Evolutionary conservation across 2,113 vertebrate genomes (phyloP).

Genomic region (Notarius lentiginosus): DNA sequence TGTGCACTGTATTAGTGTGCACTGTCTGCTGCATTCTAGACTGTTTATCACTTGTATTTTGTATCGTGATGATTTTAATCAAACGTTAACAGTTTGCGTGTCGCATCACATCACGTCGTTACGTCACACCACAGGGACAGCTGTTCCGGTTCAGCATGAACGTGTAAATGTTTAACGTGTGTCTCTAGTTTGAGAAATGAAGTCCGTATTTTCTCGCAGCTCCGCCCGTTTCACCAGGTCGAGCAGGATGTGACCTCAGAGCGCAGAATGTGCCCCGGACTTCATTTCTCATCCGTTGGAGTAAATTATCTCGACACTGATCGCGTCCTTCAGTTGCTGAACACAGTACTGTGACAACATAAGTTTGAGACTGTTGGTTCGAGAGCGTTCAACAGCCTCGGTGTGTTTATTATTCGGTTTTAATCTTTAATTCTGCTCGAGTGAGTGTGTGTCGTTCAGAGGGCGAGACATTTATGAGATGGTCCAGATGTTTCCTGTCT

Average conservation of each 20-base stretch:
- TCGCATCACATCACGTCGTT: not conserved
- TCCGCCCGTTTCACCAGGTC: not conserved
- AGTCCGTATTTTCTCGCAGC: not conserved
- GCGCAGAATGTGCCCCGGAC: not conserved
- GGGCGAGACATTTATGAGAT: not conserved
- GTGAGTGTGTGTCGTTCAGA: not conserved
- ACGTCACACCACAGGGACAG: not conserved
- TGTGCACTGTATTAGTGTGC: too few relatives aligned
- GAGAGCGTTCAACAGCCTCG: not conserved
- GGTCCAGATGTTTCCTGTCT: constrained; percentile 1
- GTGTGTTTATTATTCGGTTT: not conserved
- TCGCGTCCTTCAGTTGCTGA: not conserved
- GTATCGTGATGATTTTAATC: too few relatives aligned
- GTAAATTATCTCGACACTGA: not conserved
- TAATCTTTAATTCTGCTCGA: not conserved
- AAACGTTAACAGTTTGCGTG: not conserved
- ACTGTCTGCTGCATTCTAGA: too few relatives aligned
- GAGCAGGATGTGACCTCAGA: not conserved
- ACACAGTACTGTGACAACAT: not conserved
- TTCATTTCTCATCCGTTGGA: not conserved
- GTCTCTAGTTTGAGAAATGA: not conserved
- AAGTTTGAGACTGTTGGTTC: too few relatives aligned
- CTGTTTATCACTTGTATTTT: too few relatives aligned
- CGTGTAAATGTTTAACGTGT: not conserved
- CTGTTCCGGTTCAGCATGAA: too few relatives aligned